Percentiles rank a stretch among this genome's conserved stretches.
These are phyloP conservation scores for Nyctibius grandis DNA, from an alignment of 2,797 vertebrate genomes.

Conservation along the genomic window DNA sequence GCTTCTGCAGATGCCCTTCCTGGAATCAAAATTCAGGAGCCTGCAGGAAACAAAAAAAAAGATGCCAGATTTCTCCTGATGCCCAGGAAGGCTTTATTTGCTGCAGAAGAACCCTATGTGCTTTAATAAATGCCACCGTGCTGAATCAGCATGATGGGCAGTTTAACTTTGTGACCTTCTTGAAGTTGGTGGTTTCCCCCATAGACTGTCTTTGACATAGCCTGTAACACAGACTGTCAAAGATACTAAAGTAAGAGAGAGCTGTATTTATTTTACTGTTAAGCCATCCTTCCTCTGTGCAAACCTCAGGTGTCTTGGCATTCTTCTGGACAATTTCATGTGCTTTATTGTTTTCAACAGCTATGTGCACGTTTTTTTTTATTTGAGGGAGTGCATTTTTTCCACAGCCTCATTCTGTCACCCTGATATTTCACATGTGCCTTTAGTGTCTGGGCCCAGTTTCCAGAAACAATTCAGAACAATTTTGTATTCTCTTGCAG, in stretches of 20 bases:
- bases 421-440: neutral
- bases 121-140: conserved; percentile 43
- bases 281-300: neutral
- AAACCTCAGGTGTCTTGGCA: neutral
- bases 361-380: neutral
- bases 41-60: conserved; percentile 47
- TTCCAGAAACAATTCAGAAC: neutral
- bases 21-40: conserved; percentile 44
- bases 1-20: conserved; percentile 60
- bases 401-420: neutral
- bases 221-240: conserved; percentile 24
- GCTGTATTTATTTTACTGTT: conserved; percentile 31
- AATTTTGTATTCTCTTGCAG: neutral
- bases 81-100: conserved; percentile 20
- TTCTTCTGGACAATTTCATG: neutral
- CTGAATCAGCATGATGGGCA: conserved; percentile 46
- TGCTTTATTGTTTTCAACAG: neutral
- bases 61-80: conserved; percentile 37
- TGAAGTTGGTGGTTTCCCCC: conserved; percentile 12
- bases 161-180: conserved; percentile 63
- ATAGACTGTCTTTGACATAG: conserved; percentile 51
- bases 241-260: neutral
- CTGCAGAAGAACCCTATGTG: neutral
- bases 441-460: neutral
- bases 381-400: neutral